These are phyloP conservation scores for Loxodonta africana DNA, from an alignment of 2,113 vertebrate species.

Conservation along the genomic window DNA sequence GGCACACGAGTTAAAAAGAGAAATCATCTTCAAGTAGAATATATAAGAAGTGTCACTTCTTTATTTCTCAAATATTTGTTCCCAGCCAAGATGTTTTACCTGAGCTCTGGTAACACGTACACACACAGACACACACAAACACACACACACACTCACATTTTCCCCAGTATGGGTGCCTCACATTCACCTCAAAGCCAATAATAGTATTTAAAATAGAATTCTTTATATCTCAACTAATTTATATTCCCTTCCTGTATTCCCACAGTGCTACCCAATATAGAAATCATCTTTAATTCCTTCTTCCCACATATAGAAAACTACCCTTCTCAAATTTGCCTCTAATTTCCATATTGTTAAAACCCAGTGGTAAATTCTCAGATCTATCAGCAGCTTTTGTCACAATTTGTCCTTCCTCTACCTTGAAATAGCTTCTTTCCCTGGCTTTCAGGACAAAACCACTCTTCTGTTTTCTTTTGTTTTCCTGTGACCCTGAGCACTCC, in stretches of 20 bases:
- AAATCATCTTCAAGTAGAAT: not conserved
- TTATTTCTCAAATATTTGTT: constrained; percentile 2
- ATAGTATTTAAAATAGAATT: not conserved
- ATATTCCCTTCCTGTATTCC: not conserved
- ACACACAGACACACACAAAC: not conserved
- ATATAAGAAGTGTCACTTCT: not conserved
- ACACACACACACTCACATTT: not conserved
- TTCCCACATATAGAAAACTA: not conserved
- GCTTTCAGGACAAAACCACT: not conserved
- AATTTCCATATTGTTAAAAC: not conserved
- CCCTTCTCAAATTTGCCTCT: not conserved
- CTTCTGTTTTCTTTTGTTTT: not conserved
- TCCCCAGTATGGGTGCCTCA: not conserved
- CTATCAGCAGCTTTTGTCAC: too few relatives aligned
- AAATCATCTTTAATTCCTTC: not conserved
- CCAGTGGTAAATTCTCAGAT: not conserved
- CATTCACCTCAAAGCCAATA: not conserved
- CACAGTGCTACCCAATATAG: not conserved
- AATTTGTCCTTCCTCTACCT: not conserved
- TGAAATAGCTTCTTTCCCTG: not conserved
- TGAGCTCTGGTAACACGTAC: not conserved
- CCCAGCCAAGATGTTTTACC: not conserved
- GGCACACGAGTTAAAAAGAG: not conserved
- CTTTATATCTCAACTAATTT: too few relatives aligned
- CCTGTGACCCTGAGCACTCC: not conserved